Evolutionary conservation across 2,888 invertebrate genomes (phyloP).

Genomic region (Stictocephala bisonia): DNA sequence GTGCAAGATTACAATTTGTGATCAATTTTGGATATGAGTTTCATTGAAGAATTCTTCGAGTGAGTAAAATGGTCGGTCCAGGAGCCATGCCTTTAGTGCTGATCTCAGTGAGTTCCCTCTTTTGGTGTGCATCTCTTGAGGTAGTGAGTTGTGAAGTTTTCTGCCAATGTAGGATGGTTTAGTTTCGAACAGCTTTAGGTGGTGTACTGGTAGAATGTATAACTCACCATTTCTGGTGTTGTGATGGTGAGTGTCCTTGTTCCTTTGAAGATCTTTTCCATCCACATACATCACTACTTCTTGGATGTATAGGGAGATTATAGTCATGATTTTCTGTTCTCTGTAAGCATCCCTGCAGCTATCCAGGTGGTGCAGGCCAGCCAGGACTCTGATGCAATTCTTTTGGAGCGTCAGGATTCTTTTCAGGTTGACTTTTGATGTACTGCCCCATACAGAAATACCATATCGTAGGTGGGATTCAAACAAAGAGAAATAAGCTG

Average conservation of each 20-base stretch:
- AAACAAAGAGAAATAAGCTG: constrained; percentile 1
- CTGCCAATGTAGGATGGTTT: constrained; percentile 22
- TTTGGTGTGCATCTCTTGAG: neutral
- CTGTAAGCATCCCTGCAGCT: constrained; percentile 1
- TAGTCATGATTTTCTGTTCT: neutral
- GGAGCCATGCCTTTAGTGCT: neutral
- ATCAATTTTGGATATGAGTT: neutral
- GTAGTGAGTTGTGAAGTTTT: constrained; percentile 8
- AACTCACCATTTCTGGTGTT: constrained; percentile 15
- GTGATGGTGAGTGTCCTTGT: constrained; percentile 2
- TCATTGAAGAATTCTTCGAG: neutral
- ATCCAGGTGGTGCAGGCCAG: neutral
- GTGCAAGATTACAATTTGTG: neutral
- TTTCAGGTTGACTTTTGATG: neutral
- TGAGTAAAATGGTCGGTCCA: constrained; percentile 7
- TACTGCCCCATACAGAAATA: constrained; percentile 1
- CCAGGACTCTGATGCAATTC: constrained; percentile 6
- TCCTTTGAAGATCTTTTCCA: constrained; percentile 1
- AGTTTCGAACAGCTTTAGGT: neutral
- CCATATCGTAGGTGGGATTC: neutral
- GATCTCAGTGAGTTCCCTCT: neutral
- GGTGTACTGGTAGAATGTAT: neutral
- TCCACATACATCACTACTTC: constrained; percentile 12
- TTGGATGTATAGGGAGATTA: neutral
- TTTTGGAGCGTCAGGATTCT: neutral